Conservation (phyloP, 2,113 vertebrate genomes). For the Mastomys natalensis region DNA sequence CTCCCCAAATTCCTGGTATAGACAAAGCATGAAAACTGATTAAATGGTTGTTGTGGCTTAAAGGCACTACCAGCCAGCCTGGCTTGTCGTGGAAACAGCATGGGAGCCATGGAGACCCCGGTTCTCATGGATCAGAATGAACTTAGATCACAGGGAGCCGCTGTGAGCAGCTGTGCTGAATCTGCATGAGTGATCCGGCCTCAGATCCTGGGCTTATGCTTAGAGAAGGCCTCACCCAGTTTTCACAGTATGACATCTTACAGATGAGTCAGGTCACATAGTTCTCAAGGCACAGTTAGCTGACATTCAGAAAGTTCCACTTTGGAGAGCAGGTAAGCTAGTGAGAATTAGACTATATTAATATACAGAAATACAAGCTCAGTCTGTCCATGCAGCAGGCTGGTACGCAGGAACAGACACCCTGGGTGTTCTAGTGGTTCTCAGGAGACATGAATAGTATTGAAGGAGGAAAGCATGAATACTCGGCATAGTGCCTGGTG, state of each 20-base stretch:
- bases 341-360: background rate
- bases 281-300: background rate
- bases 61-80: background rate
- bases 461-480: background rate
- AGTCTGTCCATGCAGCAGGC: background rate
- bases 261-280: background rate
- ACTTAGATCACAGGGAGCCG: background rate
- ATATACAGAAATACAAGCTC: background rate
- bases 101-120: background rate
- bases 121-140: background rate
- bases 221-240: background rate
- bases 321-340: background rate
- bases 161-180: background rate
- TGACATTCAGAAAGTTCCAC: background rate
- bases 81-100: background rate
- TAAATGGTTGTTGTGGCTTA: background rate
- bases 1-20: slow-evolving; percentile 7
- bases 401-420: background rate
- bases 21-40: slow-evolving; percentile 4
- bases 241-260: background rate
- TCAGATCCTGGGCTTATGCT: background rate
- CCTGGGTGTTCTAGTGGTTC: background rate
- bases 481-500: background rate
- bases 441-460: rapidly evolving
- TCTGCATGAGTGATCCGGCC: background rate